Evolutionary conservation across 2,113 vertebrate species (phyloP), one percentile per base, ranked within the genome.

Genomic region (Python bivittatus): DNA sequence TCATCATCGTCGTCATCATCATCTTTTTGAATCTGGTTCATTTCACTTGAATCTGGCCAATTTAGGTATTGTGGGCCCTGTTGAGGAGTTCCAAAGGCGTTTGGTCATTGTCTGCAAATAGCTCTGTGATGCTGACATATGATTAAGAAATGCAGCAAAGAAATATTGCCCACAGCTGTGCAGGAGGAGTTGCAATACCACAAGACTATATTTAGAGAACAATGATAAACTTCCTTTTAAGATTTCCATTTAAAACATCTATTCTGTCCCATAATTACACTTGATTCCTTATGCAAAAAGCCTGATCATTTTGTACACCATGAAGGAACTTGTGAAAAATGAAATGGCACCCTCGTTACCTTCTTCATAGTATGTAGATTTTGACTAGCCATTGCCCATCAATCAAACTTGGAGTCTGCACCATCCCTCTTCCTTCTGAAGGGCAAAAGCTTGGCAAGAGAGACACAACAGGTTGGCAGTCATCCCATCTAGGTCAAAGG

Each of bases 131-230:
- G 38, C 52, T 53, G 56, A 79, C 9, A 54, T 84, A 72, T 27
- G 93, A 12, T 0, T 57, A 33, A 2, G 0, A 94, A 94, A 91
- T 87, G 0, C 92, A 94, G 93, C 17, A 58, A 79, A 52, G 33
- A 72, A 52, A 60, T 89, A 86, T 79, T 57, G 94, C 58, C 92
- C 91, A 95, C 5, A 89, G 42, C 91, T 96, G 94, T 23, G 89
- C 22, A 84, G 91, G 42, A 13, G 9, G 15, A 27, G 6, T 92
- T 91, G 79, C 54, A 61, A 56, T 64, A 33, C 29, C 3, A 58
- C 52, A 23, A 27, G 29, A 25, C 86, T 94, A 92, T 94, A 92
- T 94, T 96, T 92, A 96, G 91, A 94, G 87, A 93, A 61, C 38
- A 94, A 61, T 64, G 10, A 84, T 33, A 0, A 56, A 79, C 72